Evolutionary conservation across 2,113 vertebrate species (phyloP).

Genomic region (Noturus placidus): DNA sequence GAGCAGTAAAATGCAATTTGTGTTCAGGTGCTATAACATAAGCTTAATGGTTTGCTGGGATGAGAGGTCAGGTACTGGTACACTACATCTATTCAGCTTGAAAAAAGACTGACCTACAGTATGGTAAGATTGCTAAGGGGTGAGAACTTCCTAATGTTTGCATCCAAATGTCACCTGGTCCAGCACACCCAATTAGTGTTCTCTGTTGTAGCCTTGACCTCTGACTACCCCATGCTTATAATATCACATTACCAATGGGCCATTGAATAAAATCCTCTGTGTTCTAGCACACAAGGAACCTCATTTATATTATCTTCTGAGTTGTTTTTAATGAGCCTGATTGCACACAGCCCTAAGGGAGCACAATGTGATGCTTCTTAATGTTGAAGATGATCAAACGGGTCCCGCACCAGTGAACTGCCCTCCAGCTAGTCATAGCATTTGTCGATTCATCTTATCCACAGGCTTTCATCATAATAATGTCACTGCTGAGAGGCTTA

Average conservation of each 20-base stretch:
- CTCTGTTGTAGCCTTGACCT: neutral
- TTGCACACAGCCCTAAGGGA: constrained; percentile 18
- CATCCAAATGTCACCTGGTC: constrained; percentile 36
- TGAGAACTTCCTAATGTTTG: constrained; percentile 13
- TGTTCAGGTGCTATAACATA: neutral
- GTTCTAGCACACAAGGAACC: neutral
- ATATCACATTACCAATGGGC: neutral
- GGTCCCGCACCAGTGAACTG: constrained; percentile 29
- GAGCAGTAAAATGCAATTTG: neutral
- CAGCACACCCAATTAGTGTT: constrained; percentile 16
- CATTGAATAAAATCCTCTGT: constrained; percentile 6
- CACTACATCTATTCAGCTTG: neutral
- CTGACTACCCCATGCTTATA: constrained; percentile 2
- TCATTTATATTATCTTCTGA: constrained; percentile 33
- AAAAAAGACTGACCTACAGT: neutral
- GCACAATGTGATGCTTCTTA: constrained; percentile 22
- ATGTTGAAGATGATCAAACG: constrained; percentile 49
- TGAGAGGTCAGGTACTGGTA: neutral
- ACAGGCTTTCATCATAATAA: constrained; percentile 35
- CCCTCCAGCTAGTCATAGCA: constrained; percentile 42
- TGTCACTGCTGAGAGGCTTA: constrained; percentile 17
- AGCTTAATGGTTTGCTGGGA: neutral
- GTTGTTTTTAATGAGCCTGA: constrained; percentile 25
- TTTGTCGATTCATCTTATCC: constrained; percentile 52
- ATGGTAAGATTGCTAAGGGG: neutral